Base-by-base conservation (phyloP, 1,140 invertebrate genomes). In the Glossosoma conforme region DNA sequence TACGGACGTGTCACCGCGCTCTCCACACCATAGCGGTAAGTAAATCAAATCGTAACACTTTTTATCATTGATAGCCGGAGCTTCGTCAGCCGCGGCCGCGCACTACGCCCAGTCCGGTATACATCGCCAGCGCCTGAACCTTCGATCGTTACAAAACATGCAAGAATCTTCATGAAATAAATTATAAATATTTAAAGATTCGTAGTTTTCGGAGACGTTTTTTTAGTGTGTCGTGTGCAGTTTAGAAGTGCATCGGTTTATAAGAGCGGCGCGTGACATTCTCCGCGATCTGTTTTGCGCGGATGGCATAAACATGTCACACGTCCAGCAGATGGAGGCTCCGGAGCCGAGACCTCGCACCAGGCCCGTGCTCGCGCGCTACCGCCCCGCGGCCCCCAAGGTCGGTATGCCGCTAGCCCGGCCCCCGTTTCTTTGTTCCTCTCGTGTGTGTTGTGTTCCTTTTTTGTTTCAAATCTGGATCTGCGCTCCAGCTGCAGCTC, bases 21-120 rank as follows among this genome's bases (percentile, higher is more conserved):
- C 18, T 11, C 21, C 30, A 22, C 48, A 9, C 37, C 48, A 58
- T 43, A 58, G 56, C 56, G 56, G 56, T 58, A 58, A 58, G 56
- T 58, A 54, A 44, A n/a, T 38, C 38, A 41, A 38, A 15, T 15
- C 24, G 36, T 24, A 37, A 17, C 40, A 17, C 4, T 15, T 28
- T 24, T 18, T 22, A 46, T 19, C 42, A 41, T 36, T 41, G 2
- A 24, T 17, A 11, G 18, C 11, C 33, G 38, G 21, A 35, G 19
- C 15, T 15, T 32, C 33, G 40, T 22, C 35, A 9, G 14, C 30
- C 18, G 41, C 38, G 28, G 33, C 15, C 48, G 44, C 33, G 19
- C 32, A 24, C 14, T 49, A n/a, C n/a, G n/a, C n/a, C n/a, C n/a
- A n/a, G n/a, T n/a, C n/a, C n/a, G n/a, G n/a, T n/a, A n/a, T n/a